Conservation (phyloP, 1,140 invertebrate species). For the Drosophila obscura region DNA sequence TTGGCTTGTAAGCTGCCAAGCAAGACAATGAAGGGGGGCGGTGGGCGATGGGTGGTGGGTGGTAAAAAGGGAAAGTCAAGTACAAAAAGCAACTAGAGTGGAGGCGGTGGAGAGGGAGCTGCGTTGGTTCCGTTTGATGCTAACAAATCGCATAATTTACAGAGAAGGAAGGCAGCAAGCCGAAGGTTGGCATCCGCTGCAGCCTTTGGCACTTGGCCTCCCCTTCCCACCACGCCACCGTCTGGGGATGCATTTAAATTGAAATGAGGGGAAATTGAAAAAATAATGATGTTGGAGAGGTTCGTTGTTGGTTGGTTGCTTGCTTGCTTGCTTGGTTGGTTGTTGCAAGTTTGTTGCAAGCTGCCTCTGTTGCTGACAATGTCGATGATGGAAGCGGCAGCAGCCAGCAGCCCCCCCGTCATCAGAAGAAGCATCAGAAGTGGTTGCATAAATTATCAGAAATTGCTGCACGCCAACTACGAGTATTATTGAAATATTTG, state of each 20-base stretch:
- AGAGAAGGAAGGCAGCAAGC: constrained; percentile 36
- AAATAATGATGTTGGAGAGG: constrained; percentile 68
- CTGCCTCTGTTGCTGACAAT: constrained; percentile 41
- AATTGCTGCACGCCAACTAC: constrained; percentile 65
- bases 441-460: constrained; percentile 66
- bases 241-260: constrained; percentile 51
- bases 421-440: constrained; percentile 18
- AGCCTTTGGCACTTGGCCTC: neutral
- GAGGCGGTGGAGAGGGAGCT: neutral
- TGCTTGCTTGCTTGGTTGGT: neutral
- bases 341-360: constrained; percentile 34
- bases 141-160: constrained; percentile 66
- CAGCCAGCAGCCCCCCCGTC: neutral
- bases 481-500: constrained; percentile 68
- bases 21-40: constrained; percentile 2
- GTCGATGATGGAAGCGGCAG: constrained; percentile 26
- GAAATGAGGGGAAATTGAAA: constrained; percentile 81
- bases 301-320: too few species aligned
- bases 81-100: too few species aligned
- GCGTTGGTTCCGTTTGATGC: constrained; percentile 36
- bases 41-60: neutral
- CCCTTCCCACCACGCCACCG: neutral
- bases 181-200: constrained; percentile 38
- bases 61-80: constrained; percentile 1
- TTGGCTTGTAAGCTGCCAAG: constrained; percentile 84